phyloP scores from a whole-genome alignment of 2,797 vertebrate genomes.

The Pipistrellus pipistrellus region DNA sequence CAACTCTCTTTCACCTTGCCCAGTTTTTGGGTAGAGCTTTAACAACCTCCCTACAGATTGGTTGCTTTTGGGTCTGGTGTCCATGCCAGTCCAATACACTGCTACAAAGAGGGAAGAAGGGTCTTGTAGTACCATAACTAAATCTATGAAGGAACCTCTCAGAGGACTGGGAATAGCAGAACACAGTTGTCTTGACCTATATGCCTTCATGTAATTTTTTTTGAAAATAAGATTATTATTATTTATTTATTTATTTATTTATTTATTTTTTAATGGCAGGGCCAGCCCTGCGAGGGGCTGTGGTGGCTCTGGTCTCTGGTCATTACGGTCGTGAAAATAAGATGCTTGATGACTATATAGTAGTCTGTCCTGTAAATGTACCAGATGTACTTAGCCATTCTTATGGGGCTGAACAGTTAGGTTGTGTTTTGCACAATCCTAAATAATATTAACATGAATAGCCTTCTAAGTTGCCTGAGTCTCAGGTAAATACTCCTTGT shows the following conservation, averaged over 20 bases:
- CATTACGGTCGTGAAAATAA: neutral
- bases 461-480: neutral
- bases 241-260: no score
- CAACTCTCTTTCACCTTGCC: neutral
- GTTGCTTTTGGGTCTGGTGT: neutral
- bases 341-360: neutral
- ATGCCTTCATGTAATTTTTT: conserved; percentile 10
- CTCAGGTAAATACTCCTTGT: neutral
- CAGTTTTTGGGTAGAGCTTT: neutral
- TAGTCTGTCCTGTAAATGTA: neutral
- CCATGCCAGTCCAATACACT: neutral
- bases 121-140: neutral
- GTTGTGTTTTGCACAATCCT: neutral
- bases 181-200: neutral
- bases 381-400: neutral
- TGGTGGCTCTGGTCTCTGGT: no score
- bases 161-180: neutral
- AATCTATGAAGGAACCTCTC: neutral
- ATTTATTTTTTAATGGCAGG: no score
- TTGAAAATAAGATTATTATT: neutral
- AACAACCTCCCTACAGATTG: neutral
- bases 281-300: no score
- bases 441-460: neutral
- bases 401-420: neutral
- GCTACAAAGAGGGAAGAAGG: neutral